phyloP scores from a whole-genome alignment of 2,113 vertebrate species.

The Poeciliopsis prolifica region DNA sequence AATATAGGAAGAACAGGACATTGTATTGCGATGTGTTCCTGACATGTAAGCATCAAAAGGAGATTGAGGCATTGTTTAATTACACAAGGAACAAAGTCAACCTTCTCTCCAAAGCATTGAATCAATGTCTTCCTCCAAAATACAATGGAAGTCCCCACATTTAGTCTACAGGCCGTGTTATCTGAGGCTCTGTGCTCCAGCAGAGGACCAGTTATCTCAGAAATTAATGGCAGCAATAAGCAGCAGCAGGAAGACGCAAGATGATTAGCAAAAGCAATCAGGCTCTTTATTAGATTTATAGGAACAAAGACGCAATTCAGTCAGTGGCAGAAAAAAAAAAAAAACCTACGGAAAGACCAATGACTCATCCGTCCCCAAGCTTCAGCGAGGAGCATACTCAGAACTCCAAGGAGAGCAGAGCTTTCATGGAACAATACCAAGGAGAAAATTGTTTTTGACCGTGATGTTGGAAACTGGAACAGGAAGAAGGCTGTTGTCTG shows the following conservation, averaged over 20 bases:
- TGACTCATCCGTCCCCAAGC: constrained; percentile 48
- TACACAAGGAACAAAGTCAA: neutral
- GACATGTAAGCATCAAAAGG: neutral
- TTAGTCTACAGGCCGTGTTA: constrained; percentile 43
- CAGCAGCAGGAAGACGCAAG: constrained; percentile 68
- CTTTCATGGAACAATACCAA: constrained; percentile 24
- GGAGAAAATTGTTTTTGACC: constrained; percentile 26
- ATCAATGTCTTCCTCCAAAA: constrained; percentile 19
- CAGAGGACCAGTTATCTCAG: constrained; percentile 67
- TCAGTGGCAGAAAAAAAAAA: constrained; percentile 26
- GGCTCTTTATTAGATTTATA: constrained; percentile 77
- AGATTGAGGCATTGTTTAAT: neutral
- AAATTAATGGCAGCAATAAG: constrained; percentile 79
- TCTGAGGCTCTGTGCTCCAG: constrained; percentile 54
- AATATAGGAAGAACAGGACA: neutral
- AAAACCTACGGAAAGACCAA: constrained; percentile 62
- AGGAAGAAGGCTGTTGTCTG: constrained; percentile 9
- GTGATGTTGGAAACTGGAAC: neutral
- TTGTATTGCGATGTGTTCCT: neutral
- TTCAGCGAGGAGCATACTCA: constrained; percentile 21
- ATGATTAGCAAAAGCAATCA: constrained; percentile 78
- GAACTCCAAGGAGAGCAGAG: constrained; percentile 28
- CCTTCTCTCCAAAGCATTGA: neutral
- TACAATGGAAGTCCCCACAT: constrained; percentile 18
- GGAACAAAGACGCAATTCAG: constrained; percentile 73